Base-by-base conservation (phyloP, 1,140 invertebrate species). In the Neodiprion fabricii region DNA sequence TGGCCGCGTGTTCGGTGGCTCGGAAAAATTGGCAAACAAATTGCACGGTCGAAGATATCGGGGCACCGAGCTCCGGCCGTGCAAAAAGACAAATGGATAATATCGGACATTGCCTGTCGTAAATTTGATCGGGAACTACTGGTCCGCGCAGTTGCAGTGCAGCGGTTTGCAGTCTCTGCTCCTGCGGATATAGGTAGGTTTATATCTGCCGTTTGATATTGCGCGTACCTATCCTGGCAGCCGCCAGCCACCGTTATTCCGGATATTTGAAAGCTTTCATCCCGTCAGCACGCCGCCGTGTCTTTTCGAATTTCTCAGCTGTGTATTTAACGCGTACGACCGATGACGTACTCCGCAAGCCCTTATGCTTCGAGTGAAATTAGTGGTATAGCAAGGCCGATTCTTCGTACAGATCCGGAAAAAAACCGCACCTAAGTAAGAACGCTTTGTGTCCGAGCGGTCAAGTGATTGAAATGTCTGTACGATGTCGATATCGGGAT, bases 11-110 rank as follows among this genome's bases (percentile, higher is more conserved):
- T 14, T 61, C 53, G n/a, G 53, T 61, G 53, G 53, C 53, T 61
- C 53, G 53, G 53, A 61, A 61, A 61, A 61, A 61, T 61, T 61
- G 53, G 53, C 53, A 61, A 61, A 61, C 53, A 61, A 61, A 61
- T 61, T 61, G 53, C 53, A 61, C 11, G 53, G 9, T 7, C 53
- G n/a, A 17, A 17, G 53, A 17, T 40, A 40, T 40, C 28, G 28
- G 28, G 28, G 28, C 28, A 40, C 28, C 28, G 28, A 5, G 28
- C 28, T 40, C 28, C 2, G 28, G 4, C 53, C 11, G 53, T 14
- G 28, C 28, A 61, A 61, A 61, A 61, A 61, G 53, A 61, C 53
- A 61, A 61, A 61, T 17, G 53, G 53, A 61, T 61, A 61, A 61
- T 61, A 61, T 61, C 53, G 53, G n/a, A 61, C 53, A 17, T 61